phyloP scores from a whole-genome alignment of 2,797 vertebrate species.

The Paedocypris micromegethes region DNA sequence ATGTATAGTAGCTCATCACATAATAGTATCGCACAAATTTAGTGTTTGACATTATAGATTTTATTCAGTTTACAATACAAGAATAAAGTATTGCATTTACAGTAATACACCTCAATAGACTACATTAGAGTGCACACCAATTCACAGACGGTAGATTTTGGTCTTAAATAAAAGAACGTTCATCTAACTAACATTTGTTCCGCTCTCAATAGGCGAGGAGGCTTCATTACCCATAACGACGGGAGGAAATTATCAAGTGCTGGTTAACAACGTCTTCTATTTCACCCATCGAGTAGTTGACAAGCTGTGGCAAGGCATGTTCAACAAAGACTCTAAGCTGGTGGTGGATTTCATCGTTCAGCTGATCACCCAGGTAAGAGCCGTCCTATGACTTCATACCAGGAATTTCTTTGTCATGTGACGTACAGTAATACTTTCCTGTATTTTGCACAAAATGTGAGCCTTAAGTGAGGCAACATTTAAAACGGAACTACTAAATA shows the following conservation, averaged over 20 bases:
- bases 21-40: too few species aligned
- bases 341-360: constrained; percentile 98
- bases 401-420: background rate
- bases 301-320: constrained; percentile 99
- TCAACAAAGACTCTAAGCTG: constrained; percentile 97
- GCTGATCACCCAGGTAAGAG: constrained; percentile 90
- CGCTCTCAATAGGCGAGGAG: constrained; percentile 79
- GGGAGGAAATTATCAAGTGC: constrained; percentile 90
- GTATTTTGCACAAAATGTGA: background rate
- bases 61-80: too few species aligned
- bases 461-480: too few species aligned
- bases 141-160: too few species aligned
- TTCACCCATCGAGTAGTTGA: constrained; percentile 97
- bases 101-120: too few species aligned
- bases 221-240: constrained; percentile 90
- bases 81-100: too few species aligned
- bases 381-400: background rate
- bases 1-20: too few species aligned
- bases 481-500: too few species aligned
- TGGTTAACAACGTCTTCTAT: constrained; percentile 98
- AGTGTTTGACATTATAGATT: too few species aligned
- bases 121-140: too few species aligned
- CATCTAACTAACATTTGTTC: too few species aligned
- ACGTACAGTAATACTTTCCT: constrained; percentile 2
- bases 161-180: too few species aligned